phyloP scores from a whole-genome alignment of 2,888 invertebrate species.

The Caenorhabditis becei region DNA sequence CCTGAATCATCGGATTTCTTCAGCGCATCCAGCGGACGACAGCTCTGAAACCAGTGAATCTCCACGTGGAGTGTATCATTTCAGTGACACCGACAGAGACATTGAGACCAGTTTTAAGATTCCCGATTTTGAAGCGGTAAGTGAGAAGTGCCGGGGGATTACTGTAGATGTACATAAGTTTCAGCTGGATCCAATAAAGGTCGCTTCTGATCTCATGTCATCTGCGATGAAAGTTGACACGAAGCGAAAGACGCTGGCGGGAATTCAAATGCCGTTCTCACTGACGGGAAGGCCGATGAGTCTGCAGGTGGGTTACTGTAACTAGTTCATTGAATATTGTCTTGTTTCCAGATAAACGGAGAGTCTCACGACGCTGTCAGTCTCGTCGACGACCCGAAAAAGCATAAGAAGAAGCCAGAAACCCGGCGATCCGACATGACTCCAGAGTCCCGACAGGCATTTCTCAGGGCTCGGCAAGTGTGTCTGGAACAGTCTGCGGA shows the following conservation, averaged over 20 bases:
- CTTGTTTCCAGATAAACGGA: constrained; percentile 54
- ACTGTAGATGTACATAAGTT: constrained; percentile 2
- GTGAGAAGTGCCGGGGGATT: background rate
- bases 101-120: constrained; percentile 63
- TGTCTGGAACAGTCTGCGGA: constrained; percentile 61
- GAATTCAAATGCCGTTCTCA: constrained; percentile 65
- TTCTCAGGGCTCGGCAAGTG: constrained; percentile 57
- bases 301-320: constrained; percentile 47
- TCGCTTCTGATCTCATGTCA: constrained; percentile 64
- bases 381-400: constrained; percentile 48
- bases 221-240: constrained; percentile 64
- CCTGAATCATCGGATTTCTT: background rate
- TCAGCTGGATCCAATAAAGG: constrained; percentile 65
- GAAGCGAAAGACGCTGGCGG: constrained; percentile 62
- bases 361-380: constrained; percentile 56
- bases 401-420: constrained; percentile 14
- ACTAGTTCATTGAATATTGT: constrained; percentile 4
- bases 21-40: constrained; percentile 16
- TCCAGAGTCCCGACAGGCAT: constrained; percentile 52
- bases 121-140: constrained; percentile 65
- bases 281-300: constrained; percentile 64
- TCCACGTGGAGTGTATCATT: constrained; percentile 67
- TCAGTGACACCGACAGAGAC: constrained; percentile 63
- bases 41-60: constrained; percentile 16
- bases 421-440: constrained; percentile 48